These are phyloP conservation scores for Eonycteris spelaea DNA, from an alignment of 2,113 vertebrate genomes.

Conservation along the genomic window DNA sequence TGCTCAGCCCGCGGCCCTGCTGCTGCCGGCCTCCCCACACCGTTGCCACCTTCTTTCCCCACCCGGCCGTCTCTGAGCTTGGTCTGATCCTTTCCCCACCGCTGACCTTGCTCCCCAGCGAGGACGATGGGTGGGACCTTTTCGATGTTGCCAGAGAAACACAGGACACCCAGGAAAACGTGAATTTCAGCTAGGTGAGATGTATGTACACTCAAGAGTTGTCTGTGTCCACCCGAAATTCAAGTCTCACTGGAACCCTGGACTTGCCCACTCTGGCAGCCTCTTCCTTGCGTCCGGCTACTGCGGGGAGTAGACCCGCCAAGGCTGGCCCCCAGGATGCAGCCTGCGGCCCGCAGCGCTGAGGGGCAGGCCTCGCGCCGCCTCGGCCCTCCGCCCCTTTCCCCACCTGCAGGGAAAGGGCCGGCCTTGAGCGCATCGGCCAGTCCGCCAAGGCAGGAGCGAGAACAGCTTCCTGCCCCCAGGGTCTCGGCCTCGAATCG, in stretches of 20 bases:
- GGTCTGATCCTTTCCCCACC: too few relatives aligned
- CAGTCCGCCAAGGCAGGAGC: accelerated
- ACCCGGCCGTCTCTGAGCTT: background rate
- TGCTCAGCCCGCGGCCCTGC: background rate
- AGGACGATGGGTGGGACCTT: accelerated
- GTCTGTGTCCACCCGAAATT: background rate
- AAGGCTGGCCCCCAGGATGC: background rate
- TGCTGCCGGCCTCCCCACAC: background rate
- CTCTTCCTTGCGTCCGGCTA: background rate
- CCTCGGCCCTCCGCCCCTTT: background rate
- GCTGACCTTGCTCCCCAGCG: background rate
- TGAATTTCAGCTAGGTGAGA: background rate
- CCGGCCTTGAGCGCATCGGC: accelerated
- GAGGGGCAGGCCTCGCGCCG: background rate
- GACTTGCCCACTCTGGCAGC: background rate
- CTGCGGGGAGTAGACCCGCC: background rate
- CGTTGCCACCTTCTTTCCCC: background rate
- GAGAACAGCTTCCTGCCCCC: background rate
- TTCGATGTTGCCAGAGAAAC: background rate
- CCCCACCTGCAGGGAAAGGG: accelerated
- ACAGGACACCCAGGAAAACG: too few relatives aligned
- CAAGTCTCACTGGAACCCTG: background rate
- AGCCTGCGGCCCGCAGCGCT: background rate
- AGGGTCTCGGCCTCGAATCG: accelerated
- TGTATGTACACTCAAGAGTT: accelerated